Base-by-base conservation (phyloP, 2,797 vertebrate genomes). In the Nannoperca obscura region DNA sequence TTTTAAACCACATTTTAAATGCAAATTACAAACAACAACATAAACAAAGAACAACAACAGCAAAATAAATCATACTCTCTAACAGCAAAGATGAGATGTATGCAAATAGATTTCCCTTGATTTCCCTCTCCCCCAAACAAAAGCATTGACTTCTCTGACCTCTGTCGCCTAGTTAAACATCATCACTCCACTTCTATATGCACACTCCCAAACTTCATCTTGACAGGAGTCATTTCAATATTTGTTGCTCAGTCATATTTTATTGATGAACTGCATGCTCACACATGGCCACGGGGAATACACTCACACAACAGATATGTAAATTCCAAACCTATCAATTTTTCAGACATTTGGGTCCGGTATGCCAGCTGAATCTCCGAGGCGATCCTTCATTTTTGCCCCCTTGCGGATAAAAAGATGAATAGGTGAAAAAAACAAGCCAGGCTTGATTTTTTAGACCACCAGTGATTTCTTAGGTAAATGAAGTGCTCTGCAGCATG, bases 251-350 rank as follows among this genome's bases (percentile, higher is more conserved):
- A 12, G 67, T 90, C 80, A 90, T 88, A 88, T 83, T 86, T 90
- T 92, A 92, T 90, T 86, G 81, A 90, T 89, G 87, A 88, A 79
- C 54, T 40, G 60, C 7, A 14, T 19, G 54, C 74, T 78, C 81
- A 44, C 30, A 34, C 54, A 1, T 1, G 73, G 68, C 86, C 59
- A 74, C 19, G 84, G 84, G 78, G 81, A 84, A 89, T 79, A 77
- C 76, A 75, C 49, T 50, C 74, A 62, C 75, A 80, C 86, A 88
- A 88, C 74, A 83, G 58, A 91, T 81, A 89, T 91, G 85, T 71
- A 89, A 84, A 90, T 91, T 88, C 60, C 75, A 80, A 86, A 89
- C 74, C 71, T 79, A 89, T 89, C 74, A 77, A 84, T 90, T 86
- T 91, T 86, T 89, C 72, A 87, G 83, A 82, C 81, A 73, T 89